A percentile compares a stretch with the other conserved stretches of the same genome.
These are phyloP conservation scores for Sphaerophoria rueppellii DNA, from an alignment of 2,888 invertebrate species.

Conservation along the genomic window DNA sequence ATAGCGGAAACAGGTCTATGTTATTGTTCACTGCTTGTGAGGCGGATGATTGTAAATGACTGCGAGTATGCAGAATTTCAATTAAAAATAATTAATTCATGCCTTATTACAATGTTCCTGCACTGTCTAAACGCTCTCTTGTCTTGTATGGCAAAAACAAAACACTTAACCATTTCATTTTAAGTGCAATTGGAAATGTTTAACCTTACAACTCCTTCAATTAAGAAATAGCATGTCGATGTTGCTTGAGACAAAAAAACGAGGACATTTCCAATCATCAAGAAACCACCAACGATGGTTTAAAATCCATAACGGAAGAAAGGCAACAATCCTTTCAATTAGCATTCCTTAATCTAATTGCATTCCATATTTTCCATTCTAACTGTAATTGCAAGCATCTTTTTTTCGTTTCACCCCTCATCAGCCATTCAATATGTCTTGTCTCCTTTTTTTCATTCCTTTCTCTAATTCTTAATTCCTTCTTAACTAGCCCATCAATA, in stretches of 20 bases:
- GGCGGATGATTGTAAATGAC: conserved; percentile 28
- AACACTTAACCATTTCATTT: no score
- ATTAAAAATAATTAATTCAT: not conserved
- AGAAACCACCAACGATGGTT: no score
- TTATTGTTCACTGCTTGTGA: not conserved
- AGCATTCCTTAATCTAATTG: conserved; percentile 36
- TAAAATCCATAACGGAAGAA: no score
- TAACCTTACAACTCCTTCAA: no score
- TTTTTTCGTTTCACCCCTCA: not conserved
- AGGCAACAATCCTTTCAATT: not conserved
- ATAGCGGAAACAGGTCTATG: conserved; percentile 8
- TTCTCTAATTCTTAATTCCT: conserved; percentile 32
- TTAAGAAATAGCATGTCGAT: no score
- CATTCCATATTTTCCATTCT: conserved; percentile 13
- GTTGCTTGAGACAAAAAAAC: no score
- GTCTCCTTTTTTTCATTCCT: not conserved
- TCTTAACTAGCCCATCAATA: conserved; percentile 35
- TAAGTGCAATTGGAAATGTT: no score
- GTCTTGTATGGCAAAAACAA: no score
- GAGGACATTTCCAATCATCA: no score
- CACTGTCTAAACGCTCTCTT: no score
- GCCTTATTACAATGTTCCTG: no score
- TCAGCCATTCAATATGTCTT: conserved; percentile 26
- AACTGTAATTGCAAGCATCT: conserved; percentile 22
- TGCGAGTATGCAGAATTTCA: not conserved